Conservation (phyloP, 1,140 invertebrate genomes). For the Caenorhabditis brenneri region DNA sequence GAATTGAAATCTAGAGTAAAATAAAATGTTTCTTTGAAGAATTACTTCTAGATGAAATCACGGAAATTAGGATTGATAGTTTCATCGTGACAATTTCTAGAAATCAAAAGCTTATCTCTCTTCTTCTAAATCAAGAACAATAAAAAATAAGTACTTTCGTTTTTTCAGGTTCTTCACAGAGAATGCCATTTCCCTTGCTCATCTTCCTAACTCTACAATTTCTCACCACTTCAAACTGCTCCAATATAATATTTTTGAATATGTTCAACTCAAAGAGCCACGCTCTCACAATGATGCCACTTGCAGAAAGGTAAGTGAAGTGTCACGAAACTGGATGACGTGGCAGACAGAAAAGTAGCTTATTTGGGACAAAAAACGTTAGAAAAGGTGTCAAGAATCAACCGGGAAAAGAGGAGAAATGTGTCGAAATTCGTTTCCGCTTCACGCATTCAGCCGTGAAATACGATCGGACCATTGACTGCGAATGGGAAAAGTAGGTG, state of each 20-base stretch:
- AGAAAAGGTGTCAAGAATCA: conserved; percentile 38
- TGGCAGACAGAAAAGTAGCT: background rate
- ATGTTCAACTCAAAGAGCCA: conserved; percentile 42
- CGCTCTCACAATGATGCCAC: conserved; percentile 32
- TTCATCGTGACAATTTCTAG: no score
- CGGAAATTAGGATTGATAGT: no score
- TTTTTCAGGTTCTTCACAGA: background rate
- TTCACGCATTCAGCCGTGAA: conserved; percentile 25
- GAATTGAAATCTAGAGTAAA: no score
- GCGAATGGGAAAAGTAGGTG: background rate
- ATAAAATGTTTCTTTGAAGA: no score
- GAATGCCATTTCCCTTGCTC: conserved; percentile 13
- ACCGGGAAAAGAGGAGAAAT: background rate
- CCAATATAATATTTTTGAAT: conserved; percentile 30
- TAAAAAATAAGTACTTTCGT: background rate
- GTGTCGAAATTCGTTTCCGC: conserved; percentile 33
- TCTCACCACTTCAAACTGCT: conserved; percentile 2
- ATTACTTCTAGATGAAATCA: no score
- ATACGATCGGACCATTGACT: background rate
- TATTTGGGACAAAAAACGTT: background rate
- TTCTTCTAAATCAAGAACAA: no score
- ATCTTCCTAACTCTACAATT: background rate
- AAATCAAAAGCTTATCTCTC: no score
- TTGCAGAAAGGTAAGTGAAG: conserved; percentile 32
- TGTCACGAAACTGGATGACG: background rate